Evolutionary conservation across 1,140 invertebrate species (phyloP), one percentile per base, ranked within the genome.

Genomic region (Brachionus angularis): DNA sequence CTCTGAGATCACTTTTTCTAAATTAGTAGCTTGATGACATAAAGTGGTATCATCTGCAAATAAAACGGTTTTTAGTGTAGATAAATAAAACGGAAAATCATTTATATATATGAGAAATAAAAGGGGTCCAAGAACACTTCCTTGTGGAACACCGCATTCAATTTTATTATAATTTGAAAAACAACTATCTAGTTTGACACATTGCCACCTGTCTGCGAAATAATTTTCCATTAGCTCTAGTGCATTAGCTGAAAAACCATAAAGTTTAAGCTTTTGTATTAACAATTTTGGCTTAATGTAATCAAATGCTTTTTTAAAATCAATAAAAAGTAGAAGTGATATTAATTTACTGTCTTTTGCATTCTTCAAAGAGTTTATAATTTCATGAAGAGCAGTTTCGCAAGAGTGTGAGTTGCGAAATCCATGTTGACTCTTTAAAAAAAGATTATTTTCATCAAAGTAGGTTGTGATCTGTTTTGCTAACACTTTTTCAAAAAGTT

Each of bases 291-390:
- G n/a, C n/a, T n/a, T 21, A 47, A 47, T 47, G 16, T 18, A 2
- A 47, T 47, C 44, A 47, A 47, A 47, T 47, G 44, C 44, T 47
- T 47, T 47, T 21, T 21, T 47, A 47, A 47, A 47, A 21, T 47
- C 44, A 47, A 47, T 47, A 47, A 47, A 47, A n/a, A 47, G 5
- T 18, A 21, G 23, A 47, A 47, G 16, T 18, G 44, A 18, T 47
- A 21, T 47, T 47, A 3, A 21, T 47, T 47, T 47, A 3, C 23
- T 47, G 7, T 47, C 44, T 47, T 47, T 47, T 18, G 44, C 44
- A 18, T 47, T 47, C 16, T 47, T 47, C 23, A 47, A 18, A 18
- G 16, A n/a, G 23, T 21, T 47, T 1, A 47, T 47, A 47, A 18
- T 18, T 21, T 47, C 44, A 47, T 47, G 44, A 21, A 47, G 16